These are phyloP conservation scores for Ypsolopha sequella DNA, from an alignment of 2,888 invertebrate species.

Conservation along the genomic window DNA sequence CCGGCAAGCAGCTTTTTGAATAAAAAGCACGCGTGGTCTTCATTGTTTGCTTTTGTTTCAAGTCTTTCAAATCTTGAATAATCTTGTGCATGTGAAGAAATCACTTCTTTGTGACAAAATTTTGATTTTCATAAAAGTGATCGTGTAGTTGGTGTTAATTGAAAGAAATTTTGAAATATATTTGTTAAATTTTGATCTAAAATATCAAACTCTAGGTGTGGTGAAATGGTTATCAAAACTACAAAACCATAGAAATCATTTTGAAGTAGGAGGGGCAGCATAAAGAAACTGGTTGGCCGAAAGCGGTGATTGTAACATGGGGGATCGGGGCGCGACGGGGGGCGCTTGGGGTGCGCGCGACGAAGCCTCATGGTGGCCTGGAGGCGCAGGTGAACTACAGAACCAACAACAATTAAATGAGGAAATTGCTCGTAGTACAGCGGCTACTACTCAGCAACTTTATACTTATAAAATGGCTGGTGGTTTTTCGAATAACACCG, in stretches of 20 bases:
- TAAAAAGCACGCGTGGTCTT: constrained; percentile 3
- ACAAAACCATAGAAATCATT: constrained; percentile 28
- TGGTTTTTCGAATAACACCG: constrained; percentile 81
- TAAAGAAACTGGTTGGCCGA: constrained; percentile 60
- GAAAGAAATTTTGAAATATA: background rate
- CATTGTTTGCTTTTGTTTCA: constrained; percentile 7
- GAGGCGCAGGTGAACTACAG: constrained; percentile 52
- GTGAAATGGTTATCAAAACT: constrained; percentile 43
- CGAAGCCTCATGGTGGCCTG: constrained; percentile 70
- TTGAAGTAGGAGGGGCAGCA: constrained; percentile 32
- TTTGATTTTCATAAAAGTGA: constrained; percentile 24
- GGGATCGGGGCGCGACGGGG: constrained; percentile 67
- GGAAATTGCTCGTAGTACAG: constrained; percentile 56
- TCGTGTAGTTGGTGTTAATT: constrained; percentile 13
- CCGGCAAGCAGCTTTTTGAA: constrained; percentile 49
- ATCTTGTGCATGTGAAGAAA: constrained; percentile 35
- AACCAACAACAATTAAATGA: constrained; percentile 65
- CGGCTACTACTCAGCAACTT: constrained; percentile 75
- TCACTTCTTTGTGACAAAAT: constrained; percentile 50
- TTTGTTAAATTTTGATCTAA: background rate
- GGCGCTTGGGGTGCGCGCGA: constrained; percentile 71
- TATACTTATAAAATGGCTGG: constrained; percentile 90
- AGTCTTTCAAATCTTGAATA: constrained; percentile 19
- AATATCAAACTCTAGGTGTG: constrained; percentile 16
- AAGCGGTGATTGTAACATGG: constrained; percentile 59